These are phyloP conservation scores for Epizoanthus ramosus DNA, from an alignment of 92 coral and sea anemone species.

Conservation along the genomic window DNA sequence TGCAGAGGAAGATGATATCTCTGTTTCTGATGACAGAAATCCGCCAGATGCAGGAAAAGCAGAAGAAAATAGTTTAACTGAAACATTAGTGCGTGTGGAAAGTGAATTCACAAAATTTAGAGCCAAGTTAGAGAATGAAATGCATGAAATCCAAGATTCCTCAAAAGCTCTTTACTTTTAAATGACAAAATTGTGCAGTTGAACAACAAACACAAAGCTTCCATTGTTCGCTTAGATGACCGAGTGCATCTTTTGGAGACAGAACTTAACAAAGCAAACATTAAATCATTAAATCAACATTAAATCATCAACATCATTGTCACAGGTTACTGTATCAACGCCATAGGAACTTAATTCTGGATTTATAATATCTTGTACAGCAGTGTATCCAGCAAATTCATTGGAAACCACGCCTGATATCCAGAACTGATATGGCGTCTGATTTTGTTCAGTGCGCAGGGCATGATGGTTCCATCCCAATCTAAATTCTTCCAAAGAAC, in stretches of 20 bases:
- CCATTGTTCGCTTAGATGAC: too few relatives aligned
- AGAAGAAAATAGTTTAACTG: slow-evolving; percentile 7
- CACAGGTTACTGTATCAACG: background rate
- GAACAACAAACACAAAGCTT: slow-evolving; percentile 9
- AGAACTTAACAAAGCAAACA: too few relatives aligned
- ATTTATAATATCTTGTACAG: slow-evolving; percentile 50
- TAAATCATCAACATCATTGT: slow-evolving; percentile 39
- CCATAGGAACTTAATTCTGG: slow-evolving; percentile 42
- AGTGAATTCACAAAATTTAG: slow-evolving; percentile 5
- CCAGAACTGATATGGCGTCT: slow-evolving; percentile 52
- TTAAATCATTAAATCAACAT: too few relatives aligned
- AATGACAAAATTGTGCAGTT: too few relatives aligned
- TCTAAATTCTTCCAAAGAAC: slow-evolving; percentile 51
- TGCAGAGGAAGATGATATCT: too few relatives aligned
- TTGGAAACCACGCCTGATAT: slow-evolving; percentile 44
- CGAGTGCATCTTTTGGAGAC: too few relatives aligned
- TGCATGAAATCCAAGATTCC: background rate
- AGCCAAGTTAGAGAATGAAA: slow-evolving; percentile 1
- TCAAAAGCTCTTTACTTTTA: too few relatives aligned
- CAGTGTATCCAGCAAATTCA: slow-evolving; percentile 53
- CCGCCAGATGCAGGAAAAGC: too few relatives aligned
- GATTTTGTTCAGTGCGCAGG: slow-evolving; percentile 36
- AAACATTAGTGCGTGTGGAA: slow-evolving; percentile 9
- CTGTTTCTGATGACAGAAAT: too few relatives aligned
- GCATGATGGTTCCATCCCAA: slow-evolving; percentile 56